Base-by-base conservation (phyloP, 2,113 vertebrate genomes). In the Geococcyx californianus region DNA sequence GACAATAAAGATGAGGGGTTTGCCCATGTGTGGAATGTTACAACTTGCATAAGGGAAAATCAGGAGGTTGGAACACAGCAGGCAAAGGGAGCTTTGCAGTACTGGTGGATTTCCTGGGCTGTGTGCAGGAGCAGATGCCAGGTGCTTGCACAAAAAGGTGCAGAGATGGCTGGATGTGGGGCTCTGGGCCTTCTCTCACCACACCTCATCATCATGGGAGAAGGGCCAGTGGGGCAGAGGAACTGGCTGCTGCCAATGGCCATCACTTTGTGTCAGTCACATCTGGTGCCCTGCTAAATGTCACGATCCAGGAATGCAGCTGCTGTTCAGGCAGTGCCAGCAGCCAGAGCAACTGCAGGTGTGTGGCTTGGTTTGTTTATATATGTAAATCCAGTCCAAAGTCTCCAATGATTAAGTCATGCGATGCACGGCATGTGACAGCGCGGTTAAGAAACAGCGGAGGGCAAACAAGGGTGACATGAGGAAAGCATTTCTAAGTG, bases 291-390 rank as follows among this genome's bases (percentile, higher is more conserved):
- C 81, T 78, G 66, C 38, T 72, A 15, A 66, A 20, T 89, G 66
- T 89, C 87, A 94, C 28, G 56, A 72, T 74, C 44, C 67, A 96
- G 95, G 92, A 95, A 93, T 76, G 94, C 63, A 85, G 84, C 33
- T 56, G 31, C 33, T 44, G 81, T 74, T 64, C 49, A 44, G 77
- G 62, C 56, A 84, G 51, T 84, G 77, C 89, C 96, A 94, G 78
- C 70, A 84, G 84, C 87, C 90, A 55, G 54, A 87, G 84, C 70
- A 59, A 52, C 82, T 28, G 58, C 87, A 95, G 84, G 84, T 64
- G 66, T 76, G 56, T 79, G 52, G 78, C 80, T 91, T 76, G 75
- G 91, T 97, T 95, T 95, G 96, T 94, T 95, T 93, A 76, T 85
- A 69, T 93, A 97, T 95, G 94, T 83, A 97, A 96, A 97, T 95